These are phyloP conservation scores for Anthopleura xanthogrammica DNA, from an alignment of 92 coral and sea anemone genomes.

Conservation along the genomic window DNA sequence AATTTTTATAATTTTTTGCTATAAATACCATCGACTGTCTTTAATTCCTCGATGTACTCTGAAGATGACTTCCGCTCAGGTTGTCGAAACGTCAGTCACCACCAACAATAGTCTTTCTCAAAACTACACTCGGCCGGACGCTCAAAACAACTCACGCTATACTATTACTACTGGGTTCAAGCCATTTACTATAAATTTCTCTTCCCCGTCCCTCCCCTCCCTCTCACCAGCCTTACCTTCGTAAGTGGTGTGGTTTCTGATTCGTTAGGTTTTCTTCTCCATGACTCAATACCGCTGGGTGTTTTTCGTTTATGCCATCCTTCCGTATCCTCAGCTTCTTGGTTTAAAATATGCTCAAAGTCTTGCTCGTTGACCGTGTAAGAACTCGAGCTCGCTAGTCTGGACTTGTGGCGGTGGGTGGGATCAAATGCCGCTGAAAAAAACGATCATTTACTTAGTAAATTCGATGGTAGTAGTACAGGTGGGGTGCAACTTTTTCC, in stretches of 20 bases:
- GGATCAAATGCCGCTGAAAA: conserved; percentile 44
- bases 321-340: conserved; percentile 37
- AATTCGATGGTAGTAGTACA: neutral
- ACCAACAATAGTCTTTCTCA: too few species aligned
- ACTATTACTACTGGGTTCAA: too few species aligned
- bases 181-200: too few species aligned
- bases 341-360: conserved; percentile 24
- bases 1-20: too few species aligned
- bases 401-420: conserved; percentile 31
- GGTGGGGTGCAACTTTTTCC: too few species aligned
- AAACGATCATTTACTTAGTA: neutral
- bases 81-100: too few species aligned
- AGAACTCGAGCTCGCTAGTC: conserved; percentile 21
- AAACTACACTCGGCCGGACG: too few species aligned
- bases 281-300: conserved; percentile 11
- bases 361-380: conserved; percentile 20
- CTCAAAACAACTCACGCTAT: too few species aligned
- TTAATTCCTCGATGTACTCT: too few species aligned
- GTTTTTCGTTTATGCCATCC: conserved; percentile 23
- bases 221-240: neutral
- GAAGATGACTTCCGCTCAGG: too few species aligned
- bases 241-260: conserved; percentile 39
- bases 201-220: too few species aligned
- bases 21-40: too few species aligned
- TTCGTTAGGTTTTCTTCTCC: conserved; percentile 29